Conservation (phyloP, 2,113 vertebrate genomes). For the Austrofundulus limnaeus region DNA sequence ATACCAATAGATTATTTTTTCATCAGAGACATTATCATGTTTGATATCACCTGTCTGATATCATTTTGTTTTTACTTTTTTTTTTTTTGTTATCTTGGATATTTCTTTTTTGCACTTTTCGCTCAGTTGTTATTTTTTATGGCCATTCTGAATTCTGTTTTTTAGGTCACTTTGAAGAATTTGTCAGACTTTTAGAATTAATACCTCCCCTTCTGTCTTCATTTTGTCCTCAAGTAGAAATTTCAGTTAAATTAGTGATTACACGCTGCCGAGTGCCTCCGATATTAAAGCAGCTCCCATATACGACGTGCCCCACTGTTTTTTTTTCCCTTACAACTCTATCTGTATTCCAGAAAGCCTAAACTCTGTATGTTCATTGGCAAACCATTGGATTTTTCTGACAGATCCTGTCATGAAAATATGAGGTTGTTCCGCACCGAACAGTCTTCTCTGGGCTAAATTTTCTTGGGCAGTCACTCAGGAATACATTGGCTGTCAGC, state of each 20-base stretch:
- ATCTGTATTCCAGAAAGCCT: not conserved
- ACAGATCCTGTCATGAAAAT: conserved; percentile 1
- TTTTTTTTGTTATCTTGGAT: not conserved
- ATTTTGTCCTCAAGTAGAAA: not conserved
- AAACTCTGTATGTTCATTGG: not conserved
- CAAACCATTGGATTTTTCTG: not conserved
- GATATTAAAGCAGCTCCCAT: too few species aligned
- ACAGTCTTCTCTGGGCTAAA: not conserved
- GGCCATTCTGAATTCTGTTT: not conserved
- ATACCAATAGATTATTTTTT: too few species aligned
- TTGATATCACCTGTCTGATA: too few species aligned
- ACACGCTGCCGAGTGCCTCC: not conserved
- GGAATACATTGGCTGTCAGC: conserved; percentile 1
- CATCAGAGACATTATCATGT: too few species aligned
- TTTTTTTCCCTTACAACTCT: not conserved
- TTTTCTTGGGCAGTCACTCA: not conserved
- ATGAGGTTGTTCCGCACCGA: not conserved
- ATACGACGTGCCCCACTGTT: too few species aligned
- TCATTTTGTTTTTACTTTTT: not conserved
- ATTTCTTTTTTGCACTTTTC: not conserved
- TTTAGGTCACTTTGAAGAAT: not conserved
- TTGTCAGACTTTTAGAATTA: not conserved
- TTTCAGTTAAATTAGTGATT: not conserved
- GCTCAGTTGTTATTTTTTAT: not conserved
- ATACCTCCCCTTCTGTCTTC: not conserved